phyloP scores from a whole-genome alignment of 2,113 vertebrate genomes.

The Naja naja region DNA sequence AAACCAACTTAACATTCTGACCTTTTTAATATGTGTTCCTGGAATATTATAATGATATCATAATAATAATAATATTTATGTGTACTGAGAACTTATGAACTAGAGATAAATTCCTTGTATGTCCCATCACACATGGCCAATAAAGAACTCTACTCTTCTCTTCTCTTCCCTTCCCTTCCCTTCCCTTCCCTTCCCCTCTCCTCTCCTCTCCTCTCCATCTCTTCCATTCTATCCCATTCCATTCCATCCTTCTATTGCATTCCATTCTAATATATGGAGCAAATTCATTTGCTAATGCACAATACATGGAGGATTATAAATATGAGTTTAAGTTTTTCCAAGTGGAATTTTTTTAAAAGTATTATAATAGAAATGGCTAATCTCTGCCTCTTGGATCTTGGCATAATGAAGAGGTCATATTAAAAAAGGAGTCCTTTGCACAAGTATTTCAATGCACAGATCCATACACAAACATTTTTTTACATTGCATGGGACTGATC shows the following conservation, averaged over 20 bases:
- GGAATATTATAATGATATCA: slow-evolving; percentile 9
- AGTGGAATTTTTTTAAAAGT: neutral
- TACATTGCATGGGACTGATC: neutral
- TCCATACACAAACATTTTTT: neutral
- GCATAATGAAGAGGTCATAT: neutral
- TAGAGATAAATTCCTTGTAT: too few relatives aligned
- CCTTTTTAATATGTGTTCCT: slow-evolving; percentile 57
- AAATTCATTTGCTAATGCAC: slow-evolving; percentile 23
- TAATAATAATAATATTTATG: too few relatives aligned
- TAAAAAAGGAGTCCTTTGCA: neutral
- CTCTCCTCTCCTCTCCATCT: too few relatives aligned
- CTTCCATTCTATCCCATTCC: too few relatives aligned
- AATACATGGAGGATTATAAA: neutral
- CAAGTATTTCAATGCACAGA: neutral
- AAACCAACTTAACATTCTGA: slow-evolving; percentile 62
- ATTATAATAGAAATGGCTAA: neutral
- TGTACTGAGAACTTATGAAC: too few relatives aligned
- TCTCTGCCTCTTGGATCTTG: neutral
- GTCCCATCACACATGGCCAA: too few relatives aligned
- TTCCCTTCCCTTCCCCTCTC: too few relatives aligned
- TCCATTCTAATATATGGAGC: slow-evolving; percentile 17
- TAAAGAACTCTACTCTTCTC: too few relatives aligned
- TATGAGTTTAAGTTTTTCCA: neutral
- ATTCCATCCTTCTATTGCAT: too few relatives aligned
- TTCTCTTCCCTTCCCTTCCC: too few relatives aligned